These are phyloP conservation scores for Bubo bubo DNA, from an alignment of 2,113 vertebrate genomes.

Conservation along the genomic window DNA sequence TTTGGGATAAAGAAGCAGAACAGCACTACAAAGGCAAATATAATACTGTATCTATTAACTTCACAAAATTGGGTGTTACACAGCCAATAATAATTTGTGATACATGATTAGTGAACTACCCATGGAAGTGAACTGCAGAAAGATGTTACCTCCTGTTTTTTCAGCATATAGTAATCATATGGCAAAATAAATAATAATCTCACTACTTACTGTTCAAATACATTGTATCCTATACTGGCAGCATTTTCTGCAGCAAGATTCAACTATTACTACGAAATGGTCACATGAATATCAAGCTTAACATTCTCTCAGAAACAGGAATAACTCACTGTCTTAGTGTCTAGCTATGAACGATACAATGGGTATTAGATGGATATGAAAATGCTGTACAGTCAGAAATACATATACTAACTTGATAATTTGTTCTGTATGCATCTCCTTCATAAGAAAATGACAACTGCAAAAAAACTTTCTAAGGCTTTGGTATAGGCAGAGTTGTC, in stretches of 20 bases:
- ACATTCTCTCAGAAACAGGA: not conserved
- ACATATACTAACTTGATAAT: not conserved
- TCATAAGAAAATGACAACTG: not conserved
- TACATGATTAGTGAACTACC: not conserved
- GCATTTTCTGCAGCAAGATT: not conserved
- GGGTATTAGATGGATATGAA: not conserved
- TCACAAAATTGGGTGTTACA: not conserved
- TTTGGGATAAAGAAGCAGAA: slow-evolving; percentile 7
- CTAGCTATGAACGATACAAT: not conserved
- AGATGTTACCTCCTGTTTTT: not conserved
- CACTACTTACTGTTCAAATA: not conserved
- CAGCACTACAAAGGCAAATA: slow-evolving; percentile 1
- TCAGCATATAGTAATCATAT: not conserved
- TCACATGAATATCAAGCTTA: not conserved
- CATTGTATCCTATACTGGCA: not conserved
- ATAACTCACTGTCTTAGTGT: not conserved
- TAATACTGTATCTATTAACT: not conserved
- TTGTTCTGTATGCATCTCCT: not conserved
- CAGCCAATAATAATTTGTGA: not conserved
- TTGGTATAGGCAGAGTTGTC: not conserved
- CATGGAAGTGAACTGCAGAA: not conserved
- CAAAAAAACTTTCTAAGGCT: not conserved
- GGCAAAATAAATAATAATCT: slow-evolving; percentile 30
- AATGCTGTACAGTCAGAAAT: not conserved
- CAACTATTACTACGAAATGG: not conserved